phyloP scores from a whole-genome alignment of 2,113 vertebrate genomes.

The Bombycilla garrulus region DNA sequence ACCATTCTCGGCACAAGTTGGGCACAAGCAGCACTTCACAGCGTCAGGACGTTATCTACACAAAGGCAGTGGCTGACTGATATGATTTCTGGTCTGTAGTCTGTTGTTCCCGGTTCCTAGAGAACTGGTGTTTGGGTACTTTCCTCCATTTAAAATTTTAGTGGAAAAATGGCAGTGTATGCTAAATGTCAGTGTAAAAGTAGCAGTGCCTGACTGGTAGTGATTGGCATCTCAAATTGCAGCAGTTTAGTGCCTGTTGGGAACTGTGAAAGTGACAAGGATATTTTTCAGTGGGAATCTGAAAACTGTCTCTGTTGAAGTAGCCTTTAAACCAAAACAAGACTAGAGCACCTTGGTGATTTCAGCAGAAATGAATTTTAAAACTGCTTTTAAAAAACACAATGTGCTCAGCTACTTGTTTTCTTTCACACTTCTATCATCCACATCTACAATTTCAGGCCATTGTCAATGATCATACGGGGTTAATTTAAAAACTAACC shows the following conservation, averaged over 20 bases:
- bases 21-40: background rate
- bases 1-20: background rate
- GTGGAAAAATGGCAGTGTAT: background rate
- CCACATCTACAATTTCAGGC: background rate
- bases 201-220: background rate
- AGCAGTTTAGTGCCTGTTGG: background rate
- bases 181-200: background rate
- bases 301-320: background rate
- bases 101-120: background rate
- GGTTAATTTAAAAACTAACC: background rate
- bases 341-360: background rate
- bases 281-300: background rate
- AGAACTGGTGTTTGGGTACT: background rate
- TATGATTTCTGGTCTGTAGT: background rate
- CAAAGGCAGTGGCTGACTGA: background rate
- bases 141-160: background rate
- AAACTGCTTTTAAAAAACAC: background rate
- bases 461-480: background rate
- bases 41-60: background rate
- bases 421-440: background rate
- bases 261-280: background rate
- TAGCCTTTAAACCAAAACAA: background rate
- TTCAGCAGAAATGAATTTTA: background rate
- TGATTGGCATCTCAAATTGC: background rate
- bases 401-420: background rate